A percentile compares a stretch with the other conserved stretches of the same genome.
Evolutionary conservation across 1,140 invertebrate species (phyloP).

Genomic region (Drosophila biarmipes): DNA sequence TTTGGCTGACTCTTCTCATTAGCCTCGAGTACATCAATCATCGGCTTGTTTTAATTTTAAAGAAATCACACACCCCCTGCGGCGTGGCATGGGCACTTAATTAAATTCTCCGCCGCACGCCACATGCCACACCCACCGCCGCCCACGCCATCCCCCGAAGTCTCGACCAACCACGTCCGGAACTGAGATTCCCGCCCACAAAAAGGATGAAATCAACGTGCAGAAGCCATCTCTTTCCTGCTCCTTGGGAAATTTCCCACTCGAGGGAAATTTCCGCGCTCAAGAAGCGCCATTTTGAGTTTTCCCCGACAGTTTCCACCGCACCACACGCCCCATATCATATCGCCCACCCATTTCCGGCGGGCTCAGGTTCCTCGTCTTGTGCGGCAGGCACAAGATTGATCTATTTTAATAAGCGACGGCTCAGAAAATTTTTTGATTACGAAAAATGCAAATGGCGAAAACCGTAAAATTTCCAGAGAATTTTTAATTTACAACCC

Average conservation of each 20-base stretch:
- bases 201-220: slow-evolving; percentile 13
- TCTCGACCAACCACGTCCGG: slow-evolving; percentile 38
- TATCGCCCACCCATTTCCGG: neutral
- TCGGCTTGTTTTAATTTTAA: slow-evolving; percentile 78
- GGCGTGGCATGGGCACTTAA: slow-evolving; percentile 61
- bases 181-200: slow-evolving; percentile 68
- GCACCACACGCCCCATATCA: neutral
- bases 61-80: slow-evolving; percentile 59
- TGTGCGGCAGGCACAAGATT: slow-evolving; percentile 46
- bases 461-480: slow-evolving; percentile 25
- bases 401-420: slow-evolving; percentile 75
- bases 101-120: slow-evolving; percentile 57
- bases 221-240: slow-evolving; percentile 62
- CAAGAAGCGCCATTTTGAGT: slow-evolving; percentile 53
- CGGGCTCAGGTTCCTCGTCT: slow-evolving; percentile 4
- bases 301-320: slow-evolving; percentile 4
- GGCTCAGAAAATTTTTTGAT: slow-evolving; percentile 52
- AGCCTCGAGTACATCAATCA: slow-evolving; percentile 80
- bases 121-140: slow-evolving; percentile 23
- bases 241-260: slow-evolving; percentile 56
- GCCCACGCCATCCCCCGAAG: slow-evolving; percentile 15
- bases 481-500: slow-evolving; percentile 58
- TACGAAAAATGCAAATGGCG: slow-evolving; percentile 46
- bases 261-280: slow-evolving; percentile 61
- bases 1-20: slow-evolving; percentile 55